A percentile compares a stretch with the other conserved stretches of the same genome.
These are phyloP conservation scores for Danio aesculapii DNA, from an alignment of 2,797 vertebrate species.

Conservation along the genomic window DNA sequence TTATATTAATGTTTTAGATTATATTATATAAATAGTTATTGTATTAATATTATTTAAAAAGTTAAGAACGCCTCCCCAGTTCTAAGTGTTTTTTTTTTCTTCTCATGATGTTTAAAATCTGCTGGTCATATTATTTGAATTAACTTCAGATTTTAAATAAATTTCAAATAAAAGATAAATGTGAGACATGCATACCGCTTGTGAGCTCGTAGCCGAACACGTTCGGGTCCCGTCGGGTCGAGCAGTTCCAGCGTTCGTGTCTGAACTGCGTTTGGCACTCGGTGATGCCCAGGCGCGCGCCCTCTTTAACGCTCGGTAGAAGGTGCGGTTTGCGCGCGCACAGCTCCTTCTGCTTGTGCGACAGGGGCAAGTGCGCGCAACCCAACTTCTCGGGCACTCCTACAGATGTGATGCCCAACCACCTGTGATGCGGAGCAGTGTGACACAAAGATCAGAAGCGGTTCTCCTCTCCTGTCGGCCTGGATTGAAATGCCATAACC, in stretches of 20 bases:
- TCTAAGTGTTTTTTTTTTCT: background rate
- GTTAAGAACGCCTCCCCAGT: background rate
- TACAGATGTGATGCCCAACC: slow-evolving; percentile 86
- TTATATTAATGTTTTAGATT: background rate
- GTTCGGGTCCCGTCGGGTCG: slow-evolving; percentile 67
- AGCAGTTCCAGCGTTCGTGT: slow-evolving; percentile 95
- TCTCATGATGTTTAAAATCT: background rate
- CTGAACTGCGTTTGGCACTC: slow-evolving; percentile 93
- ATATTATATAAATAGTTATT: background rate
- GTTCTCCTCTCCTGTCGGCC: slow-evolving; percentile 44
- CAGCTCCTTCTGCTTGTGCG: slow-evolving; percentile 84
- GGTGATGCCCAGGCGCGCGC: slow-evolving; percentile 86
- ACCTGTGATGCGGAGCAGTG: slow-evolving; percentile 76
- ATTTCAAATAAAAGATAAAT: too few species aligned
- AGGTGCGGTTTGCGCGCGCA: slow-evolving; percentile 88
- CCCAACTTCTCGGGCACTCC: slow-evolving; percentile 83
- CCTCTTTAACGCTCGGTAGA: slow-evolving; percentile 86
- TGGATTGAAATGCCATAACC: slow-evolving; percentile 33
- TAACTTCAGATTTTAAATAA: too few species aligned
- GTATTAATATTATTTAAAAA: background rate
- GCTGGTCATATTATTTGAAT: background rate
- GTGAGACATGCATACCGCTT: slow-evolving; percentile 82
- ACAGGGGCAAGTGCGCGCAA: slow-evolving; percentile 83
- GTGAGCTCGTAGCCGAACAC: slow-evolving; percentile 85
- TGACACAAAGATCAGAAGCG: slow-evolving; percentile 45